phyloP scores from a whole-genome alignment of 2,797 vertebrate genomes.

The Ataeniobius toweri region DNA sequence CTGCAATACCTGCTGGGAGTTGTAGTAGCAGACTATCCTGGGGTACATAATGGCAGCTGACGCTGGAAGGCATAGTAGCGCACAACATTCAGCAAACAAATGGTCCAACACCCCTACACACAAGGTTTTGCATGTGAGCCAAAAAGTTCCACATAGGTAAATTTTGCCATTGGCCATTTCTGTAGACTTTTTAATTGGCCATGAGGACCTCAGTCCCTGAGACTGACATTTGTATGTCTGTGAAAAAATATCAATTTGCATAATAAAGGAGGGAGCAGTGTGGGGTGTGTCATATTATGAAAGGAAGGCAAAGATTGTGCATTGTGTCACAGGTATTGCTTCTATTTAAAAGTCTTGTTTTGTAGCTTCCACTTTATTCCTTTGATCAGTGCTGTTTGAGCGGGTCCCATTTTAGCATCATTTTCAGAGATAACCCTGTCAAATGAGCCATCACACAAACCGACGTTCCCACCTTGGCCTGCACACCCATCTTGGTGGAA shows the following conservation, averaged over 20 bases:
- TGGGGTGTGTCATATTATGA: slow-evolving; percentile 27
- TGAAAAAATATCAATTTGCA: slow-evolving; percentile 52
- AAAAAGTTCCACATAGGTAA: slow-evolving; percentile 18
- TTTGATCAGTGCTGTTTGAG: slow-evolving; percentile 50
- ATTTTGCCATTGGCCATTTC: slow-evolving; percentile 56
- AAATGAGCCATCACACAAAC: slow-evolving; percentile 10
- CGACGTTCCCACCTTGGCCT: not conserved
- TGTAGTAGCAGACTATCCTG: no score
- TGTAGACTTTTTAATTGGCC: slow-evolving; percentile 54
- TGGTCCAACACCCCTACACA: no score
- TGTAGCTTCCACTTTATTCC: slow-evolving; percentile 49
- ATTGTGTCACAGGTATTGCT: slow-evolving; percentile 37
- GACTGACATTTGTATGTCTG: slow-evolving; percentile 50
- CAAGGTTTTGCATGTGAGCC: not conserved
- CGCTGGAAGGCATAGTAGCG: no score
- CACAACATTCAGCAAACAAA: no score
- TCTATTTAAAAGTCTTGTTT: slow-evolving; percentile 56
- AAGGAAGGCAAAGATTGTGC: slow-evolving; percentile 41
- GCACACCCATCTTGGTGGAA: slow-evolving; percentile 19
- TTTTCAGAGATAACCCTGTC: slow-evolving; percentile 15
- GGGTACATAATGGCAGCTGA: no score
- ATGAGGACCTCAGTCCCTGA: slow-evolving; percentile 39
- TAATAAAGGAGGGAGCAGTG: slow-evolving; percentile 23
- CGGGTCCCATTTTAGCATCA: slow-evolving; percentile 29
- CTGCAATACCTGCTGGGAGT: no score